Base-by-base conservation (phyloP, 2,888 invertebrate genomes). In the Thalpophila matura region DNA sequence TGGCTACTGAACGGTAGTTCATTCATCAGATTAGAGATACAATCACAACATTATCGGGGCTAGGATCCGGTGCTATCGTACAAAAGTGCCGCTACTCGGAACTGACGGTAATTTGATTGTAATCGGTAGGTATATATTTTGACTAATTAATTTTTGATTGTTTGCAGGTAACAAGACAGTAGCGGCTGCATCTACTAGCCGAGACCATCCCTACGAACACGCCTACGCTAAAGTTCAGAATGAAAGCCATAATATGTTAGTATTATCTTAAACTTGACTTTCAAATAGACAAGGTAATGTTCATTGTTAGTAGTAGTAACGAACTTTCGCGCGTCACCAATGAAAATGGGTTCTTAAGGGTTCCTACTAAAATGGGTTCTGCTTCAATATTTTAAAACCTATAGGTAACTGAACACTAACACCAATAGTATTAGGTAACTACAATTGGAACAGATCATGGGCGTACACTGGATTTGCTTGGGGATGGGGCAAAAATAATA, bases 151-250 rank as follows among this genome's bases (percentile, higher is more conserved):
- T 4, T 31, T 20, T 61, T 71, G 63, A 77, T 60, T 49, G 60
- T 72, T 77, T 67, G 18, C 86, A 95, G 94, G 90, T 40, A 91
- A 85, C 74, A 92, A 94, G 77, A 80, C 81, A 29, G 85, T 80
- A 31, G 88, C 86, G 12, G 81, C 86, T 14, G 85, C 93, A 14
- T 91, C 94, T 0, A 88, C 93, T 2, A 92, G 90, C 63, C 86
- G 93, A 47, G 96, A 97, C 47, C 96, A 96, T 82, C 96, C 96
- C 1, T 97, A 97, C 85, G 97, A 97, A 88, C 97, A 97, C 87
- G 97, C 97, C 0, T 97, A 97, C 83, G 97, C 97, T 2, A 97
- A 97, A 87, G 95, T 97, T 40, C 96, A 97, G 88, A 96, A 95
- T 74, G 95, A 95, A 79, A 88, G 77, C 54, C 93, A 93, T 56